These are phyloP conservation scores for Lepus townsendii DNA, from an alignment of 2,797 vertebrate genomes.

Conservation along the genomic window DNA sequence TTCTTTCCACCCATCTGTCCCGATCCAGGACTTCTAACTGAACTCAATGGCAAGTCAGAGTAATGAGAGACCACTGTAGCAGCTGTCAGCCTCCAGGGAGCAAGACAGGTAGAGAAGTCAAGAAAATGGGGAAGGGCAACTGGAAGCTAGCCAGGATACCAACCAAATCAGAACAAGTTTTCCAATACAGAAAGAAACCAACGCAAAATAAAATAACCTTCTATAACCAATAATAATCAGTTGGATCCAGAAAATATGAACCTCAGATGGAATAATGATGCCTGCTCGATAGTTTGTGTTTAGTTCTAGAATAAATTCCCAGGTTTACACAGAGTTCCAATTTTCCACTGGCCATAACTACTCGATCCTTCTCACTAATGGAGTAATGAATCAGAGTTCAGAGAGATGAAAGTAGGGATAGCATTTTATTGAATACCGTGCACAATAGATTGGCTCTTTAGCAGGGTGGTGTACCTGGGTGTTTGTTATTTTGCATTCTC, in stretches of 20 bases:
- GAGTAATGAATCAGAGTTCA: too few relatives aligned
- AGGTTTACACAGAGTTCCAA: not conserved
- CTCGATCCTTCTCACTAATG: too few relatives aligned
- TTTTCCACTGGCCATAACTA: not conserved
- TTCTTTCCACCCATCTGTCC: not conserved
- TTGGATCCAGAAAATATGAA: not conserved
- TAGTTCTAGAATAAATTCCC: not conserved
- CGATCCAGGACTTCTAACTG: not conserved
- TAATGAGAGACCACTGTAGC: not conserved
- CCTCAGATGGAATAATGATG: not conserved
- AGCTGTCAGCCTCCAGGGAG: not conserved
- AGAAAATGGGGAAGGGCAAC: not conserved
- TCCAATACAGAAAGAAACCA: conserved; percentile 17
- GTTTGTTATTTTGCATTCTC: too few relatives aligned
- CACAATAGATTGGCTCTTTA: too few relatives aligned
- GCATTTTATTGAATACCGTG: too few relatives aligned
- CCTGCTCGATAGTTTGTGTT: not conserved
- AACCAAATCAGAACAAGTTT: not conserved
- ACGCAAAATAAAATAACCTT: conserved; percentile 18
- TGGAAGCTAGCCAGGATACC: not conserved
- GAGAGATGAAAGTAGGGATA: too few relatives aligned
- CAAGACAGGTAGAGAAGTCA: not conserved
- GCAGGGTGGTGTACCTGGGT: too few relatives aligned
- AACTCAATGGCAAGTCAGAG: not conserved
- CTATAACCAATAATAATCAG: not conserved